phyloP scores from a whole-genome alignment of 2,797 vertebrate species.

The Sorex maritimensis region DNA sequence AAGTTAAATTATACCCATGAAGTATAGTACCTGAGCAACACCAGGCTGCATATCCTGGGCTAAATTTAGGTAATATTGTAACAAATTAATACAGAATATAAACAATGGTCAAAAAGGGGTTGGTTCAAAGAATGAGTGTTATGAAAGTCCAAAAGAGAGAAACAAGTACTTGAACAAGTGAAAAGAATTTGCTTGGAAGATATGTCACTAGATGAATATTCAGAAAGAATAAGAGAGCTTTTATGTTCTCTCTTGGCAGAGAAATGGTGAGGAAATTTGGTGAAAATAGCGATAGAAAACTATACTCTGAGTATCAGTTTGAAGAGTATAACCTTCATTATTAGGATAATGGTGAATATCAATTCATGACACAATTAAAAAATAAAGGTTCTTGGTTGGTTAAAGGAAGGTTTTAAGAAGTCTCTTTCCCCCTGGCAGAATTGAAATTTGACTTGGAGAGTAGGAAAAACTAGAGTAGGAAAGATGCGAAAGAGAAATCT shows the following conservation, averaged over 20 bases:
- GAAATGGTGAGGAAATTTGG: neutral
- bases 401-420: constrained; percentile 14
- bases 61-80: neutral
- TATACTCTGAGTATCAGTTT: constrained; percentile 37
- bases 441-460: neutral
- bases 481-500: neutral
- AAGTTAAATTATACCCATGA: neutral
- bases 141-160: neutral
- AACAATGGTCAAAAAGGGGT: neutral
- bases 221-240: neutral
- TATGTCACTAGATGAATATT: neutral
- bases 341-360: neutral
- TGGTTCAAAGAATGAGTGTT: neutral
- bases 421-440: constrained; percentile 9
- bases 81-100: neutral
- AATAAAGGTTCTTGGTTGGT: neutral
- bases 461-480: neutral
- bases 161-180: neutral
- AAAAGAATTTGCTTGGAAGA: neutral
- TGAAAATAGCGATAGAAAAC: constrained; percentile 1
- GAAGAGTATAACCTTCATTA: neutral
- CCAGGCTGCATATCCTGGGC: neutral
- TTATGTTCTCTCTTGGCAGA: neutral
- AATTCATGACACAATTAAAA: neutral
- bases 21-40: neutral